phyloP scores from a whole-genome alignment of 2,888 invertebrate species.

The Lasioglossum pauxillum region DNA sequence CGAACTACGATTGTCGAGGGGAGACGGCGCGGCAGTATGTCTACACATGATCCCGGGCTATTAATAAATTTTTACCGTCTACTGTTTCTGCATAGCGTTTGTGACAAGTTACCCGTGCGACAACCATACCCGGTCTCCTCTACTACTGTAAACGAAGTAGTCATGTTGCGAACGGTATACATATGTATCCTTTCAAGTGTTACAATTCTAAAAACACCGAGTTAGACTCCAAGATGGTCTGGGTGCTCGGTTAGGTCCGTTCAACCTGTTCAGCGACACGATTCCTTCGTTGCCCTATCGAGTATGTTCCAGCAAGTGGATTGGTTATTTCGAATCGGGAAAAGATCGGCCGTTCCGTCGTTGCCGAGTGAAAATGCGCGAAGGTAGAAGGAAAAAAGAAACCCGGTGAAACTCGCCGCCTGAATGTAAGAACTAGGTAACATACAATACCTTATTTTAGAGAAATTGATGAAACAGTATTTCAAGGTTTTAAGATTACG shows the following conservation, averaged over 20 bases:
- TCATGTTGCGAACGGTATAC: background rate
- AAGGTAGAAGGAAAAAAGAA: background rate
- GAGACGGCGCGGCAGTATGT: too few relatives aligned
- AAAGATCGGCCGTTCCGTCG: background rate
- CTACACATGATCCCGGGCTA: too few relatives aligned
- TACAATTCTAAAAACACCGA: background rate
- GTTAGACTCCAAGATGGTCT: background rate
- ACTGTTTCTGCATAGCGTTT: too few relatives aligned
- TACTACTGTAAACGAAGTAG: background rate
- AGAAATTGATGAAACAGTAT: too few relatives aligned
- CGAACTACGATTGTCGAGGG: too few relatives aligned
- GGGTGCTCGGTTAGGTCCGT: background rate
- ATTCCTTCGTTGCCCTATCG: background rate
- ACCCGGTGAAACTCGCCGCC: background rate
- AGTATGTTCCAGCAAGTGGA: background rate
- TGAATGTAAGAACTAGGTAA: too few relatives aligned
- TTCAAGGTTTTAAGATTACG: too few relatives aligned
- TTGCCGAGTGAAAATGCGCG: conserved; percentile 1
- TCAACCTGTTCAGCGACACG: background rate
- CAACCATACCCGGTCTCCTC: background rate
- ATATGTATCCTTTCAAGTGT: background rate
- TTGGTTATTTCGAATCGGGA: background rate
- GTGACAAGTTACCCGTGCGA: background rate
- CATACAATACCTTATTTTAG: too few relatives aligned
- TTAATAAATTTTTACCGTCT: too few relatives aligned